Evolutionary conservation across 2,113 vertebrate species (phyloP).

Genomic region (Scortum barcoo): DNA sequence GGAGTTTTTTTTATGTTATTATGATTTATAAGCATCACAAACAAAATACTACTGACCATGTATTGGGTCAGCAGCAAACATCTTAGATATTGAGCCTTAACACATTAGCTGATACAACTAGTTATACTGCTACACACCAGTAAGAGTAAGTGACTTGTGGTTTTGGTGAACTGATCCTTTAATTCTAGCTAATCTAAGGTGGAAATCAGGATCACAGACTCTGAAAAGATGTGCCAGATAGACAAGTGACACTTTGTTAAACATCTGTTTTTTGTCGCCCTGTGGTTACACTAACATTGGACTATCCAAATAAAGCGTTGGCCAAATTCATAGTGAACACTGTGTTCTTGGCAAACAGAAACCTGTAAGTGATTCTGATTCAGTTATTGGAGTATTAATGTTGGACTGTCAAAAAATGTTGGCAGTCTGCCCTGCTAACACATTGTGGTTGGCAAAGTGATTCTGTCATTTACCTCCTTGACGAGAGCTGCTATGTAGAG

Average conservation of each 20-base stretch:
- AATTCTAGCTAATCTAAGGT: not conserved
- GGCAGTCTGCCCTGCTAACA: not conserved
- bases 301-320: slow-evolving; percentile 43
- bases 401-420: slow-evolving; percentile 15
- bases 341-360: slow-evolving; percentile 54
- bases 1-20: no score
- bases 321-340: slow-evolving; percentile 51
- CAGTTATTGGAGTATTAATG: slow-evolving; percentile 19
- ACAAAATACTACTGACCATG: not conserved
- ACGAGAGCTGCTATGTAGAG: slow-evolving; percentile 95
- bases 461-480: slow-evolving; percentile 90
- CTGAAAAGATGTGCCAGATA: slow-evolving; percentile 25
- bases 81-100: not conserved
- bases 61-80: not conserved
- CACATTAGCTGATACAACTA: not conserved
- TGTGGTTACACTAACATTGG: slow-evolving; percentile 33
- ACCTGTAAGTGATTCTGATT: slow-evolving; percentile 39
- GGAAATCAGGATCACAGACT: slow-evolving; percentile 7
- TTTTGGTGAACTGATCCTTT: slow-evolving; percentile 9
- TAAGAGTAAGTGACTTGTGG: not conserved
- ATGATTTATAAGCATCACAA: not conserved
- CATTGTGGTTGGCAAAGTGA: not conserved
- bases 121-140: not conserved
- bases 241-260: slow-evolving; percentile 40
- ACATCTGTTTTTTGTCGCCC: slow-evolving; percentile 53